These are phyloP conservation scores for Anastrepha obliqua DNA, from an alignment of 1,140 invertebrate species.

Conservation along the genomic window DNA sequence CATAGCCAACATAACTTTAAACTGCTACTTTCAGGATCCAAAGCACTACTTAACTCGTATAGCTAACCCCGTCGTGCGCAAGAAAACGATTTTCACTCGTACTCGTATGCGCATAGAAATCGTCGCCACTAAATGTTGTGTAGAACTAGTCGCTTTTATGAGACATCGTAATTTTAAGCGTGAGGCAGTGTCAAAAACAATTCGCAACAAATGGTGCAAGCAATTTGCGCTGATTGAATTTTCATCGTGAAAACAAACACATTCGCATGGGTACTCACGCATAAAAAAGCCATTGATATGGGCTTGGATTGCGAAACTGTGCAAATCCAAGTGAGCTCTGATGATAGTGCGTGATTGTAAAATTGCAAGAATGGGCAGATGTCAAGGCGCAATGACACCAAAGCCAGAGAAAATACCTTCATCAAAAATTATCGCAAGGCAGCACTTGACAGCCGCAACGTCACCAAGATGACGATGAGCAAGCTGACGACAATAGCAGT, in stretches of 20 bases:
- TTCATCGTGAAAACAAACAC: not conserved
- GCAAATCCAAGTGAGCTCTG: too few relatives aligned
- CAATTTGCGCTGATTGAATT: conserved; percentile 3
- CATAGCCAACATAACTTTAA: too few relatives aligned
- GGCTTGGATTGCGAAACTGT: too few relatives aligned
- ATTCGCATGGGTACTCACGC: not conserved
- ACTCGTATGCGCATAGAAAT: too few relatives aligned
- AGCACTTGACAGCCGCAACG: conserved; percentile 53
- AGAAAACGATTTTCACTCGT: too few relatives aligned
- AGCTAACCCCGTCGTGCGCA: too few relatives aligned
- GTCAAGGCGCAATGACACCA: conserved; percentile 26
- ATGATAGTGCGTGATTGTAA: not conserved
- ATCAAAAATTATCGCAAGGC: conserved; percentile 52
- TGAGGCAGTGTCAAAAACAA: not conserved
- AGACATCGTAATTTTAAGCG: too few relatives aligned
- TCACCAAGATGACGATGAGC: not conserved
- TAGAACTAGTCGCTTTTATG: too few relatives aligned
- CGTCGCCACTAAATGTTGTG: too few relatives aligned
- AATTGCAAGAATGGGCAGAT: conserved; percentile 12
- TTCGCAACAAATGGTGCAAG: not conserved
- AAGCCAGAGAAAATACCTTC: conserved; percentile 28
- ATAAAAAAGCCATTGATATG: not conserved
- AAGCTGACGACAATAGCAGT: conserved; percentile 27
- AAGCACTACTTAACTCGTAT: too few relatives aligned
- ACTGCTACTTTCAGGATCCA: too few relatives aligned